phyloP scores from a whole-genome alignment of 2,888 invertebrate species.

The Masnerella sp. region DNA sequence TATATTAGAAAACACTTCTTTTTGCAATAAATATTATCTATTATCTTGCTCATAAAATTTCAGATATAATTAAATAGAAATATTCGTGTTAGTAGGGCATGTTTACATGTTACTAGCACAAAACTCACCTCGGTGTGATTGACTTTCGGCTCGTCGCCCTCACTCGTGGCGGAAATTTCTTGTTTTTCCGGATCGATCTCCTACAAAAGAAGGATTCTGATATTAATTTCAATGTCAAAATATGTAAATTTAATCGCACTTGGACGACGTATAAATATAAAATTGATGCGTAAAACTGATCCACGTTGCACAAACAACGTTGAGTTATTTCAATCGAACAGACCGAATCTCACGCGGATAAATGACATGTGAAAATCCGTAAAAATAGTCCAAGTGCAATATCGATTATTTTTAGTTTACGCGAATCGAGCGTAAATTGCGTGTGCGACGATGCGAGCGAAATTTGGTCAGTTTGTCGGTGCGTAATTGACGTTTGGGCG shows the following conservation, averaged over 20 bases:
- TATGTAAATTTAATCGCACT: background rate
- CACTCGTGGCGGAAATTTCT: constrained; percentile 77
- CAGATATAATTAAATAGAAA: constrained; percentile 1
- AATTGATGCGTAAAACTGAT: constrained; percentile 44
- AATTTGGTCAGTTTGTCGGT: constrained; percentile 12
- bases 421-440: constrained; percentile 29
- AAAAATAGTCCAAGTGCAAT: constrained; percentile 57
- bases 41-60: too few relatives aligned
- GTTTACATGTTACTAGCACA: constrained; percentile 38
- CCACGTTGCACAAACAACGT: constrained; percentile 54
- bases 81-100: constrained; percentile 40
- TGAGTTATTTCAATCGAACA: constrained; percentile 58
- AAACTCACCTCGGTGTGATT: constrained; percentile 75
- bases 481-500: constrained; percentile 18
- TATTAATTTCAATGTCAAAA: background rate
- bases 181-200: constrained; percentile 86
- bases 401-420: constrained; percentile 52
- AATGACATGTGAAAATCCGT: constrained; percentile 51
- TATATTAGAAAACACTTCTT: too few relatives aligned
- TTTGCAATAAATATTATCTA: too few relatives aligned
- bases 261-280: constrained; percentile 33
- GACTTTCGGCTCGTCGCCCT: constrained; percentile 73
- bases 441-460: constrained; percentile 17
- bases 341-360: constrained; percentile 40
- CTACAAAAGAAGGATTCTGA: constrained; percentile 76